phyloP scores from a whole-genome alignment of 1,140 invertebrate genomes.

The Drosophila prosaltans region DNA sequence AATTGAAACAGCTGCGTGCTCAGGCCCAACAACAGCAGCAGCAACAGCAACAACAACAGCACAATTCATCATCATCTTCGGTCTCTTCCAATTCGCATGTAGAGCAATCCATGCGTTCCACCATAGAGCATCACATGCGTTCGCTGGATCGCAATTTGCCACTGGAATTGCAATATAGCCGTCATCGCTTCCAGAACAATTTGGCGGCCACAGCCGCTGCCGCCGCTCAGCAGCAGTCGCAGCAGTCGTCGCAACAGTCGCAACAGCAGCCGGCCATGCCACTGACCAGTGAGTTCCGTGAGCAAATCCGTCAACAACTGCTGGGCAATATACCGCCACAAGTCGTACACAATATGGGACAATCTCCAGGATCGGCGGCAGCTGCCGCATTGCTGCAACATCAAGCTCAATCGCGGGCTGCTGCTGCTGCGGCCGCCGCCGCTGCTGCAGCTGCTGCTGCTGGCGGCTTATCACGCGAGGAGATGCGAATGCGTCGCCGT shows the following conservation, averaged over 20 bases:
- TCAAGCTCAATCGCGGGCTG: slow-evolving; percentile 77
- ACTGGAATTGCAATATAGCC: slow-evolving; percentile 80
- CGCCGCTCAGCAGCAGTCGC: slow-evolving; percentile 19
- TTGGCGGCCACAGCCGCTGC: slow-evolving; percentile 28
- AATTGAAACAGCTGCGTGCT: slow-evolving; percentile 74
- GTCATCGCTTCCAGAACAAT: slow-evolving; percentile 76
- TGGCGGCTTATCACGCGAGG: slow-evolving; percentile 68
- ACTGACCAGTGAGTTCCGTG: slow-evolving; percentile 77
- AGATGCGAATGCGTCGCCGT: slow-evolving; percentile 78
- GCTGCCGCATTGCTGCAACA: slow-evolving; percentile 78
- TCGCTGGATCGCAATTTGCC: slow-evolving; percentile 81
- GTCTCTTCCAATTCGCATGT: slow-evolving; percentile 61
- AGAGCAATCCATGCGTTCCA: slow-evolving; percentile 76
- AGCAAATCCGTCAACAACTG: slow-evolving; percentile 78
- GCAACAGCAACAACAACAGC: slow-evolving; percentile 59
- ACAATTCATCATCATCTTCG: slow-evolving; percentile 66
- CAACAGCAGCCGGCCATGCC: slow-evolving; percentile 63
- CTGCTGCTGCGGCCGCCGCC: slow-evolving; percentile 74
- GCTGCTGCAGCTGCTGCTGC: slow-evolving; percentile 61
- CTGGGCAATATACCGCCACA: slow-evolving; percentile 76
- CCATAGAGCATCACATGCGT: slow-evolving; percentile 82
- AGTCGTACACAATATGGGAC: slow-evolving; percentile 78
- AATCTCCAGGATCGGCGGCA: slow-evolving; percentile 71
- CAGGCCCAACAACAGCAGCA: slow-evolving; percentile 72
- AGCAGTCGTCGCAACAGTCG: slow-evolving; percentile 28